These are phyloP conservation scores for Camponotus pennsylvanicus DNA, from an alignment of 1,140 invertebrate genomes.

Conservation along the genomic window DNA sequence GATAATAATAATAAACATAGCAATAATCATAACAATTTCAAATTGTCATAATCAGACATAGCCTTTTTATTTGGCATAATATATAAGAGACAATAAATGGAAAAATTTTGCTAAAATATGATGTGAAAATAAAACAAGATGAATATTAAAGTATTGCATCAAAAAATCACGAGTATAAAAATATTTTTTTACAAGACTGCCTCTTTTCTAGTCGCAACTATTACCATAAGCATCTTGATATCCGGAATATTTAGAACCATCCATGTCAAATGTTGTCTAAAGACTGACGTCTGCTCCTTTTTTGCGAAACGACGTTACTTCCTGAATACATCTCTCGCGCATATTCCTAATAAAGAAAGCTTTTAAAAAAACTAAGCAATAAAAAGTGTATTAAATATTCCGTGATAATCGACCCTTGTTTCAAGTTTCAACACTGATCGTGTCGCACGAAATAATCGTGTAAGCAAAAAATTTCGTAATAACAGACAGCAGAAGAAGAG, in stretches of 20 bases:
- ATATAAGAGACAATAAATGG: too few relatives aligned
- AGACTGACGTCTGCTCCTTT: neutral
- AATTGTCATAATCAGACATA: too few relatives aligned
- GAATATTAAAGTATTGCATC: too few relatives aligned
- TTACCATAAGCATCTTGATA: neutral
- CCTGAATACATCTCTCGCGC: neutral
- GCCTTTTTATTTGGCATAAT: too few relatives aligned
- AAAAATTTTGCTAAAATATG: too few relatives aligned
- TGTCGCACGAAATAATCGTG: neutral
- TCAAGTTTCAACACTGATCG: neutral
- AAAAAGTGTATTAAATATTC: conserved; percentile 16
- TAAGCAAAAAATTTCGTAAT: neutral
- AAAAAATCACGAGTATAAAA: neutral
- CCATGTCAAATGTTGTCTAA: conserved; percentile 3
- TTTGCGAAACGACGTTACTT: neutral
- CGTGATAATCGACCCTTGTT: neutral
- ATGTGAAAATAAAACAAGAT: too few relatives aligned
- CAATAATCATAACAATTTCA: too few relatives aligned
- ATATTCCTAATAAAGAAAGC: neutral
- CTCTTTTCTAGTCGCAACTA: neutral
- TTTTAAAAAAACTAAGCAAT: neutral
- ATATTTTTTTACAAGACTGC: neutral
- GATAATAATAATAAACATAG: too few relatives aligned
- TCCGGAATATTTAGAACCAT: neutral
- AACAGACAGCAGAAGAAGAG: neutral